Conservation (phyloP, 2,888 invertebrate genomes). For the Melinaea marsaeus region DNA sequence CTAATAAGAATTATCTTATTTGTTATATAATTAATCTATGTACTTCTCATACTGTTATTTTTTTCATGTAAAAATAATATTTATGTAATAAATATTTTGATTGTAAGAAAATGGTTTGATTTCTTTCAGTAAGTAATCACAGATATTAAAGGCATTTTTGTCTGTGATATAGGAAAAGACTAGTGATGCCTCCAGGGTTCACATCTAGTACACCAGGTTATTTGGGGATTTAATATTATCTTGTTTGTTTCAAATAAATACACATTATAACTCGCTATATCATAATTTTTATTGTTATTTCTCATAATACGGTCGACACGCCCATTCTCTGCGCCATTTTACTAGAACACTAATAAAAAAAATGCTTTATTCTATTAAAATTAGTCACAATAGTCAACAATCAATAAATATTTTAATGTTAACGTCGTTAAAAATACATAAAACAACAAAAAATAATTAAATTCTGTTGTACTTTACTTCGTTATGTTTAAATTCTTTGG, state of each 20-base stretch:
- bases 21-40: too few relatives aligned
- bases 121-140: too few relatives aligned
- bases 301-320: slow-evolving; percentile 70
- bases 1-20: too few relatives aligned
- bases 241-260: slow-evolving; percentile 27
- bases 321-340: slow-evolving; percentile 46
- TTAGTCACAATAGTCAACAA: slow-evolving; percentile 56
- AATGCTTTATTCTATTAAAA: slow-evolving; percentile 43
- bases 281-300: slow-evolving; percentile 77
- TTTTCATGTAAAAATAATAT: not conserved
- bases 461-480: slow-evolving; percentile 25
- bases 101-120: not conserved
- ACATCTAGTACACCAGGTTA: too few relatives aligned
- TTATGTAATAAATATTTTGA: slow-evolving; percentile 1
- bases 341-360: slow-evolving; percentile 40
- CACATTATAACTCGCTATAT: slow-evolving; percentile 64
- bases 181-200: too few relatives aligned
- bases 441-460: slow-evolving; percentile 22
- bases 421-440: slow-evolving; percentile 45
- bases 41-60: too few relatives aligned
- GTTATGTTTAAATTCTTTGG: slow-evolving; percentile 1
- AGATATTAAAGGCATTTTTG: too few relatives aligned
- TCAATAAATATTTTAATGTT: slow-evolving; percentile 65
- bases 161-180: too few relatives aligned
- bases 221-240: too few relatives aligned